A percentile compares a stretch with the other conserved stretches of the same genome.
These are phyloP conservation scores for Heliconius melpomene DNA, from an alignment of 1,140 invertebrate species.

Conservation along the genomic window DNA sequence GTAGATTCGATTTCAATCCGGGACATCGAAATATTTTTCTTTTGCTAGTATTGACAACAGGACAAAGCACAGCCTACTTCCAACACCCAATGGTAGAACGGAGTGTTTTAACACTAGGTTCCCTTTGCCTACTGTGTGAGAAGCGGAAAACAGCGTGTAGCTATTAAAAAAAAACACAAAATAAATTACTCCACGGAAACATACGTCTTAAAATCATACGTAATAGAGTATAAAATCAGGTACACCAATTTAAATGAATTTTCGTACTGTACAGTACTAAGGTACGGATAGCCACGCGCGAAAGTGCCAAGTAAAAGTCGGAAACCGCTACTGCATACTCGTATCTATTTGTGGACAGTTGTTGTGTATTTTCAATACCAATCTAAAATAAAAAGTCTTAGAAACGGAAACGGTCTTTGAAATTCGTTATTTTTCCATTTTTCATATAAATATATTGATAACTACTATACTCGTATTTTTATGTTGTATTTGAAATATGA, in stretches of 20 bases:
- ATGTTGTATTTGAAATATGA: no score
- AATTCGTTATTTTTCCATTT: not conserved
- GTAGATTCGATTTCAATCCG: no score
- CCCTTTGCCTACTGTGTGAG: no score
- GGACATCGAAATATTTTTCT: no score
- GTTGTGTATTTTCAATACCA: not conserved
- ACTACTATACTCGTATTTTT: no score
- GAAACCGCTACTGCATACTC: constrained; percentile 24
- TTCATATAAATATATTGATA: not conserved
- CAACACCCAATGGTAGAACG: no score
- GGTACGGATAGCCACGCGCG: constrained; percentile 23
- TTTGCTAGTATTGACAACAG: no score
- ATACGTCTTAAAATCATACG: not conserved
- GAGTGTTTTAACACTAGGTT: no score
- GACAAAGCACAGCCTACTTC: no score
- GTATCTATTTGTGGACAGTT: constrained; percentile 24
- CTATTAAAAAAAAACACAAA: not conserved
- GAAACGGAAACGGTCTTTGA: not conserved
- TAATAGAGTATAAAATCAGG: not conserved
- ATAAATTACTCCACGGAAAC: not conserved
- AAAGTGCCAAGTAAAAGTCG: constrained; percentile 49
- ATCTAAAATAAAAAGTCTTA: not conserved
- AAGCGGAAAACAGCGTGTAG: no score
- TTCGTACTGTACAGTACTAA: constrained; percentile 9
- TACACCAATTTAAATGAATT: not conserved